Evolutionary conservation across 2,888 invertebrate genomes (phyloP).

Genomic region (Pteria penguin): DNA sequence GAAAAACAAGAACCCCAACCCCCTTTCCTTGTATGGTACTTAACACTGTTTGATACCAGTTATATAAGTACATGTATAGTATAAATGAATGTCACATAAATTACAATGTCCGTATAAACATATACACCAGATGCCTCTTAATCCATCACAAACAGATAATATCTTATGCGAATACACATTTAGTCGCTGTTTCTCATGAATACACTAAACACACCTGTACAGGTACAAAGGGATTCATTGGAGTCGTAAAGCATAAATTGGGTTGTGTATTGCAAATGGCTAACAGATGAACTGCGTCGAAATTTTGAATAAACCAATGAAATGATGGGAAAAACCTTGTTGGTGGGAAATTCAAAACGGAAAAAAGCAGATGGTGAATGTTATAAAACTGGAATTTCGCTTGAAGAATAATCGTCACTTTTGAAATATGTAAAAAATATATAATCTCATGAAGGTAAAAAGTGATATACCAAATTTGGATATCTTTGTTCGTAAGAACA

Average conservation of each 20-base stretch:
- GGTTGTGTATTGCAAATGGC: neutral
- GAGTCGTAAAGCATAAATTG: neutral
- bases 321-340: neutral
- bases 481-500: slow-evolving; percentile 5
- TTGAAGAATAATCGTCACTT: neutral
- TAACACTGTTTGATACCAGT: too few species aligned
- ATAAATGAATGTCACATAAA: too few species aligned
- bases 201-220: neutral
- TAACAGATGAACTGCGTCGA: neutral
- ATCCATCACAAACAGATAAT: too few species aligned
- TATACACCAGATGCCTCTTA: too few species aligned
- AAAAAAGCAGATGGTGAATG: slow-evolving; percentile 8
- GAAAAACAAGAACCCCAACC: too few species aligned
- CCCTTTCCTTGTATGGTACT: too few species aligned
- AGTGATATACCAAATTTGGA: neutral
- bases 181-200: neutral
- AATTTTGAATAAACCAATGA: neutral
- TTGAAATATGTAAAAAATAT: neutral
- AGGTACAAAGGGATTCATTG: neutral
- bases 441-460: neutral
- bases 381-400: neutral
- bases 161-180: neutral
- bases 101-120: too few species aligned
- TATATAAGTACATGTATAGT: too few species aligned
- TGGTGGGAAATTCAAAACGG: slow-evolving; percentile 11